A percentile compares a stretch with the other conserved stretches of the same genome.
phyloP scores from a whole-genome alignment of 2,113 vertebrate species.

The Syngnathus typhle region DNA sequence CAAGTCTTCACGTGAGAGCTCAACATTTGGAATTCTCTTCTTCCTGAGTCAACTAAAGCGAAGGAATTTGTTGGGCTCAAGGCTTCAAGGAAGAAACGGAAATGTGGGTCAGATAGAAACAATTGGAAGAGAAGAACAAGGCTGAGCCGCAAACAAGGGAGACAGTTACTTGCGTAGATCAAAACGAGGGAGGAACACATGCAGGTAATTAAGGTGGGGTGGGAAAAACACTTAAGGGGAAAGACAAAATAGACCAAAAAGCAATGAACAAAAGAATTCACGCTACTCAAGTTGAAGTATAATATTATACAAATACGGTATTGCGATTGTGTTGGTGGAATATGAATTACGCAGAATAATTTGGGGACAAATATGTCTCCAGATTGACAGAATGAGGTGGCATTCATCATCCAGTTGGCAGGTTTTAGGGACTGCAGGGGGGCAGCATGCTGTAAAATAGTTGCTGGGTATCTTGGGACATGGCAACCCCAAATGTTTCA shows the following conservation, averaged over 20 bases:
- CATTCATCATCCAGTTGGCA: background rate
- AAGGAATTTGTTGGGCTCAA: background rate
- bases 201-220: background rate
- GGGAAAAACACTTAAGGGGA: background rate
- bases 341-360: too few relatives aligned
- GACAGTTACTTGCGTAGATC: background rate
- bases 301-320: too few relatives aligned
- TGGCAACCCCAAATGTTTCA: slow-evolving; percentile 24
- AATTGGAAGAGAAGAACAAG: background rate
- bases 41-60: background rate
- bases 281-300: background rate
- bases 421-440: background rate
- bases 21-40: background rate
- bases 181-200: background rate
- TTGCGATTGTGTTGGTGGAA: too few relatives aligned
- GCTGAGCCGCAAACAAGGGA: background rate
- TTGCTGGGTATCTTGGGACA: background rate
- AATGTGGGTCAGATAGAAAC: slow-evolving; percentile 1
- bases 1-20: background rate
- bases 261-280: background rate
- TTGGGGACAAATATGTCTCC: background rate
- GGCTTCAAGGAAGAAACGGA: background rate
- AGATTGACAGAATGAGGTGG: background rate
- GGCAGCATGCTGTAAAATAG: background rate
- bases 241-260: background rate